Evolutionary conservation across 2,113 vertebrate genomes (phyloP), one percentile per base, ranked within the genome.

Genomic region (Petroica traversi): DNA sequence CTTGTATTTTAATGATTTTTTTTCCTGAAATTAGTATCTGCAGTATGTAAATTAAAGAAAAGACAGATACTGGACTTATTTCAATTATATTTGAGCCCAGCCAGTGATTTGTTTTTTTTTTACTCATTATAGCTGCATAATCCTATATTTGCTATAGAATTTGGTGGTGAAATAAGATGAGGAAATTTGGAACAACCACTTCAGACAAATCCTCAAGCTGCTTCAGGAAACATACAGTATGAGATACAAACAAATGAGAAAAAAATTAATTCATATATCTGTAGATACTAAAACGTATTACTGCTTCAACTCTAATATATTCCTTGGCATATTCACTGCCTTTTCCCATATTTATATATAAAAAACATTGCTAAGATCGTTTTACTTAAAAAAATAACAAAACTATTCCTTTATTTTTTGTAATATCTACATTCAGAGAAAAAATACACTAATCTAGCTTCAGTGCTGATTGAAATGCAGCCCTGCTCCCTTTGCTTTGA

Each of bases 341-440:
- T 82, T 81, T 40, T 59, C 34, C 54, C 79, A 28, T 68, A 64
- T 55, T 78, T 76, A 43, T 45, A 34, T 51, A 51, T 19, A 34
- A 71, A 62, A 66, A 36, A 52, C 5, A 1, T 61, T 57, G 31
- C 15, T 54, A 61, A 57, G 64, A 61, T 57, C 11, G 28, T 26
- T 91, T 76, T 72, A 13, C 34, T 75, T 78, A 15, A 71, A 88
- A 90, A 74, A 38, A 28, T 14, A 52, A 69, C 16, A 34, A 51
- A 92, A 63, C 61, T 43, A 17, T 36, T 41, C 25, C 24, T 68
- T 57, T 78, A 12, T 66, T 81, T 92, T 80, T 73, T 66, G 12
- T 66, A 94, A 94, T 91, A 85, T n/a, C 62, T 83, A 34, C 40
- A 78, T 92, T 88, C 12, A 23, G 46, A 85, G 83, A 93, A 91